phyloP scores from a whole-genome alignment of 2,888 invertebrate genomes.

The Nematopogon swammerdamellus region DNA sequence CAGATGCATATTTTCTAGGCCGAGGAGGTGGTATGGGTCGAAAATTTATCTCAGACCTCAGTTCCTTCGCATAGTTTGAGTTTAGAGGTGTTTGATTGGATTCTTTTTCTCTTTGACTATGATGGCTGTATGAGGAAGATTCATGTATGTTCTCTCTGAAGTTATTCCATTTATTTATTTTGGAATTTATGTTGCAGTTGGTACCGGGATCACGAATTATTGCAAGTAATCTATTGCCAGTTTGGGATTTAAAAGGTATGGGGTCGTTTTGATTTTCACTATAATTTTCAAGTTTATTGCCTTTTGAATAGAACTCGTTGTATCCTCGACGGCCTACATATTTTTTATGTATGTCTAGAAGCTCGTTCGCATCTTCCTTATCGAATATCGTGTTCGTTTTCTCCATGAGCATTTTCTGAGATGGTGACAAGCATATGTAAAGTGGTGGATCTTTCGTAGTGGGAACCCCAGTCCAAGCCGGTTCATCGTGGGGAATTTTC shows the following conservation, averaged over 20 bases:
- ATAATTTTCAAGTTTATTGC: slow-evolving; percentile 9
- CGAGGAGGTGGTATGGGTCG: slow-evolving; percentile 41
- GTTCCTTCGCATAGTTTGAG: slow-evolving; percentile 14
- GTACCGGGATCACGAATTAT: slow-evolving; percentile 56
- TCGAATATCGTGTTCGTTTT: slow-evolving; percentile 46
- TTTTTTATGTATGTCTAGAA: slow-evolving; percentile 68
- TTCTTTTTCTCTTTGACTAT: slow-evolving; percentile 11
- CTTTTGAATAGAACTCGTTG: slow-evolving; percentile 31
- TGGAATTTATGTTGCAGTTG: slow-evolving; percentile 26
- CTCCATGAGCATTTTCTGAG: slow-evolving; percentile 61
- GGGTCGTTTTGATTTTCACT: slow-evolving; percentile 15
- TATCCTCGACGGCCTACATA: slow-evolving; percentile 63
- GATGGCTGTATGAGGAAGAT: slow-evolving; percentile 14
- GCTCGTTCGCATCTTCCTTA: slow-evolving; percentile 56
- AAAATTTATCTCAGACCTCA: slow-evolving; percentile 16
- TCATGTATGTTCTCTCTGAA: slow-evolving; percentile 12
- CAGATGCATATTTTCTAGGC: slow-evolving; percentile 32
- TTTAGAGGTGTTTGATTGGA: slow-evolving; percentile 14
- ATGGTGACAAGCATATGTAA: slow-evolving; percentile 69
- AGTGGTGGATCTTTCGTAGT: slow-evolving; percentile 57
- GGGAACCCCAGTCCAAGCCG: slow-evolving; percentile 59
- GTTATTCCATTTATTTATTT: slow-evolving; percentile 18
- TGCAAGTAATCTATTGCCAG: slow-evolving; percentile 59
- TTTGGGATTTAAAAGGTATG: slow-evolving; percentile 46
- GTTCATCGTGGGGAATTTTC: slow-evolving; percentile 34